These are phyloP conservation scores for Dryas iulia DNA, from an alignment of 1,140 invertebrate genomes.

Conservation along the genomic window DNA sequence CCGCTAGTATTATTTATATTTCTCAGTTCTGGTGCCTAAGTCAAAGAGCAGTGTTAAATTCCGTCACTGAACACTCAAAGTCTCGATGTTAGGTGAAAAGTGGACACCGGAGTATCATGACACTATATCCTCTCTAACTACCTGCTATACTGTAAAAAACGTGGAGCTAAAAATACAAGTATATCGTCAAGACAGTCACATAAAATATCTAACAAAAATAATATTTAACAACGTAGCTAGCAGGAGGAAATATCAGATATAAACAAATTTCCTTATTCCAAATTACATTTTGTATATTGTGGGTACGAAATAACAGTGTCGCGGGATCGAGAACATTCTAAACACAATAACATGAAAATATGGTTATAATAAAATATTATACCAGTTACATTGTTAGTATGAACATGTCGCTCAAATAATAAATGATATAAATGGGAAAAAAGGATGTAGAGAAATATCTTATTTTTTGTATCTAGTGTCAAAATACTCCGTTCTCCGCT, in stretches of 20 bases:
- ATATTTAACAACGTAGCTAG: neutral
- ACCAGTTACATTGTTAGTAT: neutral
- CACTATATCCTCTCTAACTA: too few relatives aligned
- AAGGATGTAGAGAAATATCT: neutral
- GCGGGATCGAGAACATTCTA: neutral
- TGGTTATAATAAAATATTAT: constrained; percentile 13
- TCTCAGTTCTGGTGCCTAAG: too few relatives aligned
- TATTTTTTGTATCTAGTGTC: too few relatives aligned
- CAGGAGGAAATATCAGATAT: neutral
- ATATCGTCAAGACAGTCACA: neutral
- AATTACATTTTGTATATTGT: constrained; percentile 1
- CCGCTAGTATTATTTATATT: too few relatives aligned
- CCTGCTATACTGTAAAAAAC: too few relatives aligned
- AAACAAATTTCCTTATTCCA: constrained; percentile 3
- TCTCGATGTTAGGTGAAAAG: too few relatives aligned
- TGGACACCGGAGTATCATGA: too few relatives aligned
- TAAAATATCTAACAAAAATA: neutral
- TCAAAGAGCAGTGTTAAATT: too few relatives aligned
- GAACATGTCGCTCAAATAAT: neutral
- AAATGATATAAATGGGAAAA: neutral
- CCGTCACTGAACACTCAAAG: too few relatives aligned
- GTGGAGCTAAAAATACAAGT: neutral
- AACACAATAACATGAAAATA: constrained; percentile 13
- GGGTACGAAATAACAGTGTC: neutral
- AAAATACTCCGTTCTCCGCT: too few relatives aligned